Conservation (phyloP, 2,888 invertebrate genomes). For the Ectemnius cavifrons region DNA sequence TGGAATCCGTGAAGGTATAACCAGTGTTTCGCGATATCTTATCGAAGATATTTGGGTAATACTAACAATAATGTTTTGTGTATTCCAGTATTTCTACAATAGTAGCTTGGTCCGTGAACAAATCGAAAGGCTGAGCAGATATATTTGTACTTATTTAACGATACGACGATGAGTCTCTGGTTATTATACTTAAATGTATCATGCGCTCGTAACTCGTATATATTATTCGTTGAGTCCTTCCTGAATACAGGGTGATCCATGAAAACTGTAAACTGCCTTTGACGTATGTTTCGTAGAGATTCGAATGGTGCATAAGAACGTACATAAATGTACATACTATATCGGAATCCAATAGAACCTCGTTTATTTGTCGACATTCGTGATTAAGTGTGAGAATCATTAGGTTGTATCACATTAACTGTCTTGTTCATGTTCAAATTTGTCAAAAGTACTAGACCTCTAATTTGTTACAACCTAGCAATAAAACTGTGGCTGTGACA, state of each 20-base stretch:
- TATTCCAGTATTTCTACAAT: constrained; percentile 35
- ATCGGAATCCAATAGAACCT: not conserved
- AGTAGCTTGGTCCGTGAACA: constrained; percentile 59
- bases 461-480: too few species aligned
- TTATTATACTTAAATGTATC: constrained; percentile 36
- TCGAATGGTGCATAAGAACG: constrained; percentile 28
- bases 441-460: too few species aligned
- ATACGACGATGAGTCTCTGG: constrained; percentile 31
- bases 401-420: too few species aligned
- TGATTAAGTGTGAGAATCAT: too few species aligned
- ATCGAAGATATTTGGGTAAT: not conserved
- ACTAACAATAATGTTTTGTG: not conserved
- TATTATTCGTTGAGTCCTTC: constrained; percentile 52
- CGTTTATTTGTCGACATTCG: not conserved
- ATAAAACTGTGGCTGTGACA: too few species aligned
- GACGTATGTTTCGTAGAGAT: constrained; percentile 43
- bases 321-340: constrained; percentile 7
- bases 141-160: constrained; percentile 51
- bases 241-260: constrained; percentile 59
- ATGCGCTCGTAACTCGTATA: constrained; percentile 30
- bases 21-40: constrained; percentile 3
- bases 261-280: constrained; percentile 59
- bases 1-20: constrained; percentile 14
- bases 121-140: constrained; percentile 67
- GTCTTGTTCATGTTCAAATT: too few species aligned